Evolutionary conservation across 2,113 vertebrate genomes (phyloP).

Genomic region (Hippocampus barbouri): DNA sequence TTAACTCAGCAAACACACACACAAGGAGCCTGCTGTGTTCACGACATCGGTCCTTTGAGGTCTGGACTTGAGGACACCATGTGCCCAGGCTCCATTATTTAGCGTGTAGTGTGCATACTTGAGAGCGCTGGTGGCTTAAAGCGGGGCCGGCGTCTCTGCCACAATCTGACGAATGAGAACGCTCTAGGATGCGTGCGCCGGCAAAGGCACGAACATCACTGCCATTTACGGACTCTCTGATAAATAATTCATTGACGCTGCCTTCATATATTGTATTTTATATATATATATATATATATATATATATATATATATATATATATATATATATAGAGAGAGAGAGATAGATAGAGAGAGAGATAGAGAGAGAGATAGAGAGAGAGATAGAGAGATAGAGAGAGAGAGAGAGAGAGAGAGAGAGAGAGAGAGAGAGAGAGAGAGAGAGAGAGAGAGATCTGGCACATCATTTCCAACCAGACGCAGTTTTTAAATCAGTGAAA

Average conservation of each 20-base stretch:
- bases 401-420: no score
- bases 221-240: conserved; percentile 63
- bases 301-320: no score
- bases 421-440: no score
- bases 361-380: no score
- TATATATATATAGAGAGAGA: no score
- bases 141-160: conserved; percentile 31
- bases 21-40: background rate
- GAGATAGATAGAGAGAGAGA: no score
- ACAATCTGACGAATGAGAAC: conserved; percentile 38
- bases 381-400: no score
- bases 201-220: conserved; percentile 38
- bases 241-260: conserved; percentile 71
- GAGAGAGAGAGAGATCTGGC: no score
- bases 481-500: no score
- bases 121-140: conserved; percentile 40
- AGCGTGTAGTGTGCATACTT: conserved; percentile 49
- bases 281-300: no score
- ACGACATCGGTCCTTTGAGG: conserved; percentile 41
- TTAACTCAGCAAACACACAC: conserved; percentile 1
- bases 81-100: conserved; percentile 61
- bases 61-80: conserved; percentile 50
- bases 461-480: no score
- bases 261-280: background rate
- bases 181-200: conserved; percentile 19